phyloP scores from a whole-genome alignment of 1,140 invertebrate species.

The Ruditapes philippinarum region DNA sequence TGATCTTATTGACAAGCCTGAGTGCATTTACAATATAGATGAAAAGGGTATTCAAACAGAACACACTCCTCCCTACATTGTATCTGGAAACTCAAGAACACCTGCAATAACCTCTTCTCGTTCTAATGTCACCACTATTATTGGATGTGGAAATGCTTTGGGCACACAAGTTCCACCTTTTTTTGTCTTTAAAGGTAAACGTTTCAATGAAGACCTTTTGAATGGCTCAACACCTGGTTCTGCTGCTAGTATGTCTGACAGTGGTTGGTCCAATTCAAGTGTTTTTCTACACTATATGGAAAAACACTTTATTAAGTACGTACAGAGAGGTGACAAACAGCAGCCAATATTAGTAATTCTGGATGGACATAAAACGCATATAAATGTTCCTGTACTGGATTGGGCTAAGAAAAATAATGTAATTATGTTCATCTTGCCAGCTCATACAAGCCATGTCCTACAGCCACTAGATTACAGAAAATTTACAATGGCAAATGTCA shows the following conservation, averaged over 20 bases:
- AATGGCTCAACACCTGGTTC: conserved; percentile 16
- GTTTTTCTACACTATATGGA: conserved; percentile 22
- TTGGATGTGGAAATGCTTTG: conserved; percentile 54
- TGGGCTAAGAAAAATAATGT: conserved; percentile 39
- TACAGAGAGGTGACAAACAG: conserved; percentile 31
- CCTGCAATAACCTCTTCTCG: conserved; percentile 23
- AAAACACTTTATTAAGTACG: conserved; percentile 29
- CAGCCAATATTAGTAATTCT: conserved; percentile 35
- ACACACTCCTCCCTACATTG: too few relatives aligned
- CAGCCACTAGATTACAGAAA: conserved; percentile 32
- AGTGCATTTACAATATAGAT: conserved; percentile 51
- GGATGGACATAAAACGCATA: conserved; percentile 48
- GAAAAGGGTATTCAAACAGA: too few relatives aligned
- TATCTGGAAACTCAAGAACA: not conserved
- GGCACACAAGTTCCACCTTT: conserved; percentile 48
- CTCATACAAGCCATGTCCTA: conserved; percentile 50
- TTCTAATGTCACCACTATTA: conserved; percentile 22
- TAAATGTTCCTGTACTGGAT: conserved; percentile 37
- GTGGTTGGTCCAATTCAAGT: conserved; percentile 42
- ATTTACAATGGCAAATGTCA: conserved; percentile 55
- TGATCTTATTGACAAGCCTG: conserved; percentile 12
- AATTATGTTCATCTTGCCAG: conserved; percentile 58
- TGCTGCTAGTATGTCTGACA: conserved; percentile 10
- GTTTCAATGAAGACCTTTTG: conserved; percentile 40
- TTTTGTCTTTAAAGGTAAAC: conserved; percentile 59